Conservation (phyloP, 2,888 invertebrate species). For the Willowsia nigromaculata region DNA sequence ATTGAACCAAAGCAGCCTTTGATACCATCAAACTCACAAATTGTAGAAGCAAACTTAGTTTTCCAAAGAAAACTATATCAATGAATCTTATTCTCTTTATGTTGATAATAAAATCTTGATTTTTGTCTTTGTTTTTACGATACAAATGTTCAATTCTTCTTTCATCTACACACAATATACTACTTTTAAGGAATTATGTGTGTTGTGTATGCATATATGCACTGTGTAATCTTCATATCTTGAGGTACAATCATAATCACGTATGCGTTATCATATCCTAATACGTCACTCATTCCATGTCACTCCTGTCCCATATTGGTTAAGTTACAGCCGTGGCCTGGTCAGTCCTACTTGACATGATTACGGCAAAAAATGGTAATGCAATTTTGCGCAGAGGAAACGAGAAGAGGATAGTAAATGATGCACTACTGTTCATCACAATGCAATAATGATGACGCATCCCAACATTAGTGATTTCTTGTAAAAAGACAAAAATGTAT, state of each 20-base stretch:
- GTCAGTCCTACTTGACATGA: constrained; percentile 47
- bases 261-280: constrained; percentile 13
- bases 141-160: neutral
- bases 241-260: neutral
- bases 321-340: constrained; percentile 49
- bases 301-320: constrained; percentile 22
- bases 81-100: constrained; percentile 14
- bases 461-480: constrained; percentile 22
- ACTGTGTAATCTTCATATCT: neutral
- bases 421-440: neutral
- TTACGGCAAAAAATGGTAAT: constrained; percentile 28
- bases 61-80: neutral
- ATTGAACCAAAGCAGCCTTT: neutral
- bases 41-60: neutral
- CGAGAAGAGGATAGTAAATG: neutral
- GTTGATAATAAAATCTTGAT: neutral
- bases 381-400: neutral
- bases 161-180: too few relatives aligned
- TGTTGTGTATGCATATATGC: neutral
- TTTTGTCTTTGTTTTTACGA: neutral
- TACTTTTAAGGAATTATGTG: too few relatives aligned
- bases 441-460: constrained; percentile 39
- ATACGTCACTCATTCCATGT: constrained; percentile 34
- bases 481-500: neutral
- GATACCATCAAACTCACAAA: neutral